Base-by-base conservation (phyloP, 2,113 vertebrate genomes). In the Neopipo cinnamomea region DNA sequence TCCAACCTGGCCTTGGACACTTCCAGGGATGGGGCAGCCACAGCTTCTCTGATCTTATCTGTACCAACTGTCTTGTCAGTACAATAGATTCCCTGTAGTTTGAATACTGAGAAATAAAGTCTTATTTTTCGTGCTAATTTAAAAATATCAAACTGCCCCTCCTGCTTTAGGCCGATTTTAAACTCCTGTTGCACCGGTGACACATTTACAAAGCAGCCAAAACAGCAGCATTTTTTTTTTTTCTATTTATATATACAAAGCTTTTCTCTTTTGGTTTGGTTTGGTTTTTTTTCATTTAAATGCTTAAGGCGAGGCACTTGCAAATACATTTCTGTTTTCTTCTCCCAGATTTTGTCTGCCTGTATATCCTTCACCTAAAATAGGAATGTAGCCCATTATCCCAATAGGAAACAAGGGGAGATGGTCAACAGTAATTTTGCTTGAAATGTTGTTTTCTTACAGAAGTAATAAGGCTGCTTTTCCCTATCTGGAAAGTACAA, bases 141-240 rank as follows among this genome's bases (percentile, higher is more conserved):
- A 4, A 58, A 73, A 44, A 37, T 14, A 50, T 6, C 53, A 16
- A 75, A 15, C 66, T 12, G 37, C n/a, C 74, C 53, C 22, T 18
- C 28, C 30, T 47, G 39, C 42, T 18, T 12, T n/a, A 50, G 49
- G 41, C 42, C 74, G 1, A 21, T 56, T 82, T 63, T 42, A 23
- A 47, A 19, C 52, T 53, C 35, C 33, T 46, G 12, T 53, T 33
- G 42, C 2, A 0, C 35, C 24, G 11, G 53, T 59, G 83, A 58
- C 16, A 33, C 7, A 4, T 58, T 71, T 63, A 2, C 3, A 41
- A 8, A 5, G 11, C 9, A 35, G 11, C 68, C 6, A 0, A 55
- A 85, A 20, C 18, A 55, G 35, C 13, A 16, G 13, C 35, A 14
- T 42, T 73, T 56, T n/a, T n/a, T n/a, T n/a, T n/a, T n/a, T n/a